Conservation (phyloP, 2,888 invertebrate species). For the Pristionchus arcanus region DNA sequence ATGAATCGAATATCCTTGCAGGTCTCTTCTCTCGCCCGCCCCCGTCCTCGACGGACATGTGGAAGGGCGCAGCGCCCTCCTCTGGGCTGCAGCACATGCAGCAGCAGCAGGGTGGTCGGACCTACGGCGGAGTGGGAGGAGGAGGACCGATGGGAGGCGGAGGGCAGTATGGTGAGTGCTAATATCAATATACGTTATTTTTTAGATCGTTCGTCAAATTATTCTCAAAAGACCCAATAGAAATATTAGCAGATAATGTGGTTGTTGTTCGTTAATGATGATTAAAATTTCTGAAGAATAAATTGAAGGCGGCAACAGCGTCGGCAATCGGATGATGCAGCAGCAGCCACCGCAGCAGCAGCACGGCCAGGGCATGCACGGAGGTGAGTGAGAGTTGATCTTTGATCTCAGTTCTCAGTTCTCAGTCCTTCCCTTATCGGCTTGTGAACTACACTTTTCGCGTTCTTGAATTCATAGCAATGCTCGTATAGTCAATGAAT, state of each 20-base stretch:
- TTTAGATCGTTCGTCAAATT: too few species aligned
- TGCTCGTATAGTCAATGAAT: too few species aligned
- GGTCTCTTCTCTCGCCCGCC: conserved; percentile 24
- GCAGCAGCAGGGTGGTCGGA: background rate
- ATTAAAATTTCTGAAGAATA: too few species aligned
- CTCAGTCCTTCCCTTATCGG: background rate
- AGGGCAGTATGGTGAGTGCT: conserved; percentile 15
- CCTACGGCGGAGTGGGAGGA: background rate
- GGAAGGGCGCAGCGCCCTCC: background rate
- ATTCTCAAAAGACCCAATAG: too few species aligned
- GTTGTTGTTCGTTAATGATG: too few species aligned
- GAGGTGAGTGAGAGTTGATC: conserved; percentile 1
- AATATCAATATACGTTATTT: too few species aligned
- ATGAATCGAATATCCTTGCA: background rate
- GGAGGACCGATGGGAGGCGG: background rate
- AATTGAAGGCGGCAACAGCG: background rate
- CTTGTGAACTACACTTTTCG: too few species aligned
- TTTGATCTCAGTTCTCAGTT: background rate
- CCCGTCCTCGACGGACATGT: background rate
- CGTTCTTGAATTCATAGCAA: too few species aligned
- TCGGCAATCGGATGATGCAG: conserved; percentile 10
- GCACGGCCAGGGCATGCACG: conserved; percentile 8
- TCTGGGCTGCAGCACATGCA: conserved; percentile 8
- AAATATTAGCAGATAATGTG: too few species aligned
- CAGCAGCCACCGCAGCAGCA: background rate